Evolutionary conservation across 2,888 invertebrate genomes (phyloP).

Genomic region (Sarcophaga caerulescens): DNA sequence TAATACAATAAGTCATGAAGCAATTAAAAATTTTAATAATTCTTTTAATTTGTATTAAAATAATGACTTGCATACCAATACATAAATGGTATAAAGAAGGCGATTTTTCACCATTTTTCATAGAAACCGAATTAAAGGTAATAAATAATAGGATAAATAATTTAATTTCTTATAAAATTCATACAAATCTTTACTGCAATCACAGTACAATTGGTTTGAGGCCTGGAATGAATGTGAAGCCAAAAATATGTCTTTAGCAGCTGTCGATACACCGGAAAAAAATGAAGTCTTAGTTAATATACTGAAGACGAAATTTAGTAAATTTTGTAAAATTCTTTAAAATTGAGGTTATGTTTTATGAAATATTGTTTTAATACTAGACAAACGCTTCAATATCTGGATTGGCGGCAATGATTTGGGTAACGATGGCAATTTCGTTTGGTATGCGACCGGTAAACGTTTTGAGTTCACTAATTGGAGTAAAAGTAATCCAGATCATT

Average conservation of each 20-base stretch:
- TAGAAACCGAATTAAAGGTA: slow-evolving; percentile 43
- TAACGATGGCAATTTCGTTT: slow-evolving; percentile 8
- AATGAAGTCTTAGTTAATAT: slow-evolving; percentile 1
- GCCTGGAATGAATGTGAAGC: slow-evolving; percentile 42
- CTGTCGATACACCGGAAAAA: slow-evolving; percentile 28
- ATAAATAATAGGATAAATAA: neutral
- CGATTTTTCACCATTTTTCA: slow-evolving; percentile 30
- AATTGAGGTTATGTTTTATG: neutral
- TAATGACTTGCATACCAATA: neutral
- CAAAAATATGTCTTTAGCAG: slow-evolving; percentile 39
- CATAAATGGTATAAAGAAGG: slow-evolving; percentile 32
- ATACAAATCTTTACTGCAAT: neutral
- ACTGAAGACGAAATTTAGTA: slow-evolving; percentile 27
- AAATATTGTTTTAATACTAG: neutral
- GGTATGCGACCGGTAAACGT: slow-evolving; percentile 33
- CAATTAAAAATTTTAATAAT: neutral
- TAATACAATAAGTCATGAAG: neutral
- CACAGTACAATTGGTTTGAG: slow-evolving; percentile 38
- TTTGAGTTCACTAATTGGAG: slow-evolving; percentile 45
- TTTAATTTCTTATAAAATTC: neutral
- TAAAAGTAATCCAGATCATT: slow-evolving; percentile 26
- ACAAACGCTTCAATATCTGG: slow-evolving; percentile 25
- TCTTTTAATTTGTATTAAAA: slow-evolving; percentile 7
- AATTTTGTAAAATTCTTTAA: neutral
- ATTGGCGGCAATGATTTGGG: slow-evolving; percentile 35